Base-by-base conservation (phyloP, 2,797 vertebrate species). In the Pipistrellus nathusii region DNA sequence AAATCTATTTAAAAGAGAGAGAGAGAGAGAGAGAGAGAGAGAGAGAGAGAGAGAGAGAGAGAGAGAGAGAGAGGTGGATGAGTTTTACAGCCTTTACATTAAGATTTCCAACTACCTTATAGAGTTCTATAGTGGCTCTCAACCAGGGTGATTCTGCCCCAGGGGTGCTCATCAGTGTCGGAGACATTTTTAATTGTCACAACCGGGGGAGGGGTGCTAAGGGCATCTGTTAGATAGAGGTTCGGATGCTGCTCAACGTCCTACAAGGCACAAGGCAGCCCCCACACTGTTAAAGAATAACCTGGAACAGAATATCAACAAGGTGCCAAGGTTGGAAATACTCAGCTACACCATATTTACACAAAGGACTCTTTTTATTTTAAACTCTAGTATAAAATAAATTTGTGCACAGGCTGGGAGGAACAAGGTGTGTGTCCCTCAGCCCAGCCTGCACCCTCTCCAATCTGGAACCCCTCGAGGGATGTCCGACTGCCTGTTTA, bases 11-110 rank as follows among this genome's bases (percentile, higher is more conserved):
- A 11, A 11, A 38, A 9, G 10, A 44, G 44, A 44, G 44, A 44
- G 44, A 44, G 44, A 44, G 44, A 38, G 38, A 38, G 38, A 5
- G 38, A 38, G 38, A 38, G 38, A 35, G 35, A 35, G 35, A 35
- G 35, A 35, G 35, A 35, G 35, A 35, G 35, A 8, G 44, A 44
- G 44, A 44, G 44, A 44, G 44, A 44, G 44, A 44, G 44, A 44
- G 44, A 44, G 10, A 44, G 44, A 44, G 44, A 44, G 44, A 44
- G 2, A 44, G 1, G 66, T 44, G 92, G 66, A 75, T 30, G 91
- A 46, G 1, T 73, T 92, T 91, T 62, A 38, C 38, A 30, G 83
- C 86, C 94, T n/a, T 78, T 59, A 90, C 85, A 81, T 82, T 90
- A 95, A 97, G 94, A 88, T 68, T 82, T 72, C 35, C 57, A 44